phyloP scores from a whole-genome alignment of 1,140 invertebrate genomes.

The Oscheius sp. region DNA sequence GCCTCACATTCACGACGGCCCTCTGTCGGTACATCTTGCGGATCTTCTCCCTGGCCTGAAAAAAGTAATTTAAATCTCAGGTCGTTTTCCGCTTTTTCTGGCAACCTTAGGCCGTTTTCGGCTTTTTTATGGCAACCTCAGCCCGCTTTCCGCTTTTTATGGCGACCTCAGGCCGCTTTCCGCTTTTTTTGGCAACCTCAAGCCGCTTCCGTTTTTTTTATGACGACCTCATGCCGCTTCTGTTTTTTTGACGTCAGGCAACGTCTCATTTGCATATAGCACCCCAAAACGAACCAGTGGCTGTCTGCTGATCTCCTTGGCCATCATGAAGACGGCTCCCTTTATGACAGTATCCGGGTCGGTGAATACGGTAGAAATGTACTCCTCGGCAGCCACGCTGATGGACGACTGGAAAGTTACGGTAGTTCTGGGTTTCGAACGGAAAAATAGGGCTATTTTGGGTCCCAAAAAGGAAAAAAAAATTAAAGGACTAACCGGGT shows the following conservation, averaged over 20 bases:
- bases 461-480: background rate
- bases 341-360: constrained; percentile 63
- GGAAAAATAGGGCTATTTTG: background rate
- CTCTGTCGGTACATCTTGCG: constrained; percentile 86
- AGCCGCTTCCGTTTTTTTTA: too few relatives aligned
- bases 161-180: too few relatives aligned
- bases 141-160: too few relatives aligned
- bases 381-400: constrained; percentile 42
- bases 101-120: too few relatives aligned
- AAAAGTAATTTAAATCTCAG: background rate
- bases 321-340: constrained; percentile 88
- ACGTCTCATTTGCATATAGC: too few relatives aligned
- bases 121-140: too few relatives aligned
- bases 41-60: constrained; percentile 70
- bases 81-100: too few relatives aligned
- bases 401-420: background rate
- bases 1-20: constrained; percentile 76
- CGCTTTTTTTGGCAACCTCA: too few relatives aligned
- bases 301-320: constrained; percentile 85
- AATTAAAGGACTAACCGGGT: constrained; percentile 71
- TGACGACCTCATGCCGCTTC: too few relatives aligned
- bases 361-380: constrained; percentile 33
- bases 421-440: background rate
- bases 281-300: constrained; percentile 70
- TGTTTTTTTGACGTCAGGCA: background rate